Evolutionary conservation across 2,797 vertebrate species (phyloP), one percentile per base, ranked within the genome.

Genomic region (Betta splendens): DNA sequence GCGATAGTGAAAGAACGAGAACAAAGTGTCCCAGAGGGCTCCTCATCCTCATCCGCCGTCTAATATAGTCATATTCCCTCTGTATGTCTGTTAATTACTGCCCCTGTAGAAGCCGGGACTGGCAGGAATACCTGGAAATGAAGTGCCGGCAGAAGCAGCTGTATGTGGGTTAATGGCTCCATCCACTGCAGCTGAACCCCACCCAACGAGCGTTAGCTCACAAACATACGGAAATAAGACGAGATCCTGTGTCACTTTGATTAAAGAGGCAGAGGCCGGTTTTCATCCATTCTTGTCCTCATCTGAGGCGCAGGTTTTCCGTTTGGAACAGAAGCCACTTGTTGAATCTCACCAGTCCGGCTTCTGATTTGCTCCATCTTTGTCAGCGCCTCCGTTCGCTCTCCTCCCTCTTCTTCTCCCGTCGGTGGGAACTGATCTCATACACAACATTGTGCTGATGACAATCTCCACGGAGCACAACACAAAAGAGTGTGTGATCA

Each of bases 1-100:
- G 16, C 46, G 0, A 12, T 51, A 64, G 26, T 82, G 83, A 86
- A 84, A 69, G 83, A 88, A 89, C 13, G 47, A 85, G 87, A 83
- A 76, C 87, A 83, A 80, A 59, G 33, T 29, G 56, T 84, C 86
- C 77, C 86, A 63, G 9, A 62, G 82, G 85, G 64, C 32, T 60
- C 51, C 82, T 87, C 83, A 84, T 60, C 51, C 82, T 87, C 83
- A 84, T 84, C 81, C 80, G 65, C 67, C 64, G 79, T 88, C 82
- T 89, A 85, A 88, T 87, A 84, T 84, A 81, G 87, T 68, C 72
- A 32, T 85, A 75, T 81, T 88, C 83, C 83, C 80, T 78, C 77
- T 84, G 79, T 77, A 85, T 75, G 59, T 81, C 77, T 84, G 81
- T 88, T 89, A 89, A 89, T 89, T 89, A 88, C 81, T 70, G 89